phyloP scores from a whole-genome alignment of 2,113 vertebrate genomes.

The Aspidoscelis tigris region DNA sequence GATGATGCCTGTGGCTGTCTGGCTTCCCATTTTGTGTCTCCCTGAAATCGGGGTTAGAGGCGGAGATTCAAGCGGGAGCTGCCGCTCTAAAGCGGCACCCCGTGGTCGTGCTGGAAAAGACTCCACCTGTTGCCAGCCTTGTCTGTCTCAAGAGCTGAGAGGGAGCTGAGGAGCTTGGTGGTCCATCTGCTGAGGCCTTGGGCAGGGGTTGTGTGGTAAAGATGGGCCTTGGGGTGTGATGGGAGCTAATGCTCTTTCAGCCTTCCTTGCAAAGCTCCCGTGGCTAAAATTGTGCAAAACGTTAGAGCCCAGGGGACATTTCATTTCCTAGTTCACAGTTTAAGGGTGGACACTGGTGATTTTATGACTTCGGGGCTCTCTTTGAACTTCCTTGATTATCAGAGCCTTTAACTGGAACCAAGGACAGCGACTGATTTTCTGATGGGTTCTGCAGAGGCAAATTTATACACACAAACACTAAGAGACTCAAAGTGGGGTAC shows the following conservation, averaged over 20 bases:
- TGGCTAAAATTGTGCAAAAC: not conserved
- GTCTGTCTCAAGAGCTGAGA: no score
- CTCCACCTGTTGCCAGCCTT: not conserved
- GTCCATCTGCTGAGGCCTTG: not conserved
- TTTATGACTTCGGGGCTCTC: not conserved
- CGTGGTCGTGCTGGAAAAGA: no score
- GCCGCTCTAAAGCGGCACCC: not conserved
- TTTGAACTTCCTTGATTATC: not conserved
- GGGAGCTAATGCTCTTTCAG: no score
- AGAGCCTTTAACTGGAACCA: not conserved
- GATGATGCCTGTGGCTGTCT: not conserved
- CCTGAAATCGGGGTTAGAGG: not conserved
- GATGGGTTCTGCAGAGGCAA: not conserved
- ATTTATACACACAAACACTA: no score
- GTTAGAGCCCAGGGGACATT: not conserved
- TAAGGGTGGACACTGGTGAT: not conserved
- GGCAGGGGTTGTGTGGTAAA: not conserved
- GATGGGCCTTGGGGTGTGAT: no score
- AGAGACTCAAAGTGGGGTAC: no score
- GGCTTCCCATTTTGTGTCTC: not conserved
- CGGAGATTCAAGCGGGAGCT: not conserved
- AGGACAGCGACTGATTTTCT: not conserved
- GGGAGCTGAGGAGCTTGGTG: rapidly evolving
- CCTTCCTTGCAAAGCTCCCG: no score
- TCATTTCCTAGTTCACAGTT: not conserved